Evolutionary conservation across 2,888 invertebrate genomes (phyloP).

Genomic region (Scaptomyza flava): DNA sequence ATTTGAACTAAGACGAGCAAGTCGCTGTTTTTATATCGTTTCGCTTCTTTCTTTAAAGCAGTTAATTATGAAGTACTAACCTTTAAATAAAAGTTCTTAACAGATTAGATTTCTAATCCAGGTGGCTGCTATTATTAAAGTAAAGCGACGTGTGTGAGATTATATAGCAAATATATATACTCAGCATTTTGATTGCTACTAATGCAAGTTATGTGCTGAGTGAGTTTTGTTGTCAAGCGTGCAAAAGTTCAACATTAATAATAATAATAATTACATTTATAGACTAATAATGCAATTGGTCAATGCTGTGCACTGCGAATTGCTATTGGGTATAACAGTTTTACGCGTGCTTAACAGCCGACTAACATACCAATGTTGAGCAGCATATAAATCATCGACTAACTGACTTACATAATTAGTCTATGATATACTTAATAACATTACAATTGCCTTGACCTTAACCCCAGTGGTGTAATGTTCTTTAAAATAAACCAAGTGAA

Average conservation of each 20-base stretch:
- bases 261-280: constrained; percentile 32
- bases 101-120: constrained; percentile 5
- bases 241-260: constrained; percentile 56
- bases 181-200: constrained; percentile 5
- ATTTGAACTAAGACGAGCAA: constrained; percentile 71
- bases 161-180: not conserved
- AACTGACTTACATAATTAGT: too few species aligned
- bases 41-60: constrained; percentile 14
- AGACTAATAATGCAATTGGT: too few species aligned
- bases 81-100: constrained; percentile 12
- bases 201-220: constrained; percentile 12
- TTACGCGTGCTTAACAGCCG: not conserved
- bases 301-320: constrained; percentile 6
- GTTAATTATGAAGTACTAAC: constrained; percentile 41
- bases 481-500: constrained; percentile 1
- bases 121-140: constrained; percentile 8
- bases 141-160: constrained; percentile 14
- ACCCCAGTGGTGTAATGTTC: constrained; percentile 3
- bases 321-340: constrained; percentile 3
- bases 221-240: constrained; percentile 35
- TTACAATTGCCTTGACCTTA: constrained; percentile 22
- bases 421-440: too few species aligned
- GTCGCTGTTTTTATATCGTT: constrained; percentile 33
- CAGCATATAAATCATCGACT: not conserved
- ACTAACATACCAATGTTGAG: not conserved